phyloP scores from a whole-genome alignment of 1,140 invertebrate species.

The Temnothorax longispinosus region DNA sequence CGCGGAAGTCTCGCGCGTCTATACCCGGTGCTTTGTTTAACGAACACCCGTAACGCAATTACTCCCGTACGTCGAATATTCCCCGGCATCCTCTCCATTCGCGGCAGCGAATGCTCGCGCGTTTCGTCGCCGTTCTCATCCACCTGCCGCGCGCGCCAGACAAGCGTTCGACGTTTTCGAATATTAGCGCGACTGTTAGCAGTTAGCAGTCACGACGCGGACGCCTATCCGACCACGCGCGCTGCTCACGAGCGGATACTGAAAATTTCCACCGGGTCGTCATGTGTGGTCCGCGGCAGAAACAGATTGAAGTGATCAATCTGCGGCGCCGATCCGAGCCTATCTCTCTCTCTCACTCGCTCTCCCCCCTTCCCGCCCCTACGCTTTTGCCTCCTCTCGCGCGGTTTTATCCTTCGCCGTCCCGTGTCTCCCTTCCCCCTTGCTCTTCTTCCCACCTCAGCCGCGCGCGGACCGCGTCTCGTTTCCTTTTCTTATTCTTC shows the following conservation, averaged over 20 bases:
- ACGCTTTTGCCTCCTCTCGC: not conserved
- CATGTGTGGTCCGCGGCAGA: conserved; percentile 76
- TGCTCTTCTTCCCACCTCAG: not conserved
- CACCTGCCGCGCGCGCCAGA: conserved; percentile 55
- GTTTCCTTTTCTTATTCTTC: conserved; percentile 51
- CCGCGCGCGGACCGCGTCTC: conserved; percentile 12
- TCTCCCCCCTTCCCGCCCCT: not conserved
- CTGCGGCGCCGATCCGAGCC: conserved; percentile 67
- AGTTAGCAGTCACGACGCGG: conserved; percentile 39
- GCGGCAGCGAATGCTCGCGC: not conserved
- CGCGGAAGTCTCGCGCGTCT: conserved; percentile 23
- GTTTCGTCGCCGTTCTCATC: conserved; percentile 42
- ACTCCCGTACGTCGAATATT: conserved; percentile 8
- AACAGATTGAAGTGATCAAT: conserved; percentile 80
- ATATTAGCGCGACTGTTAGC: conserved; percentile 51
- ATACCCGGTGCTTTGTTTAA: conserved; percentile 39
- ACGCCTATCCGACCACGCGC: conserved; percentile 32
- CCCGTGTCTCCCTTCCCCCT: not conserved
- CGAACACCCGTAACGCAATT: conserved; percentile 44
- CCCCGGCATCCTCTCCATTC: not conserved
- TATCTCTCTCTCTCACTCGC: conserved; percentile 1
- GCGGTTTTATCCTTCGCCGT: conserved; percentile 32
- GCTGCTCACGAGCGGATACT: conserved; percentile 39
- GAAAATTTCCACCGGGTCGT: conserved; percentile 65
- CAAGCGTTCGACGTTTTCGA: conserved; percentile 25